Percentiles rank a stretch among this genome's conserved stretches.
phyloP scores from a whole-genome alignment of 1,140 invertebrate genomes.

The Cydia splendana region DNA sequence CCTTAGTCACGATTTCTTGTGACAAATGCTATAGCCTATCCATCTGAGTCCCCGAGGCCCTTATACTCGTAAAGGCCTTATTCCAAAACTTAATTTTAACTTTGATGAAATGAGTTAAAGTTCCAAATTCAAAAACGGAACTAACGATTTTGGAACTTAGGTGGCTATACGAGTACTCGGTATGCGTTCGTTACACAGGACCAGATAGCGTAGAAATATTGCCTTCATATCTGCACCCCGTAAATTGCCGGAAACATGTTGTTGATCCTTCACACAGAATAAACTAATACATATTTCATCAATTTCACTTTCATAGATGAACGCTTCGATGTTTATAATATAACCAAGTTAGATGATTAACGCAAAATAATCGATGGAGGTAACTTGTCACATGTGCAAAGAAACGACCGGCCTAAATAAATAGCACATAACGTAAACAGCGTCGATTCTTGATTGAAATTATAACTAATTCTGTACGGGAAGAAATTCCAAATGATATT shows the following conservation, averaged over 20 bases:
- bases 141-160: too few species aligned
- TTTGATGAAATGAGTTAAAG: too few species aligned
- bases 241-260: conserved; percentile 60
- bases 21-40: not conserved
- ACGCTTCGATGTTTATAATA: not conserved
- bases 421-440: too few species aligned
- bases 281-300: conserved; percentile 58
- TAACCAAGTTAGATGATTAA: not conserved
- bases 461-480: too few species aligned
- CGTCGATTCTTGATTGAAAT: too few species aligned
- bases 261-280: conserved; percentile 54
- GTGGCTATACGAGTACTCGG: not conserved
- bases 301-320: conserved; percentile 41
- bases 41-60: too few species aligned
- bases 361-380: not conserved
- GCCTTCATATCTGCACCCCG: conserved; percentile 54
- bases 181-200: not conserved
- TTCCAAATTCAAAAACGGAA: too few species aligned
- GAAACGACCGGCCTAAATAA: not conserved
- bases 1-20: too few species aligned
- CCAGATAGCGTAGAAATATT: conserved; percentile 58
- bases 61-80: not conserved
- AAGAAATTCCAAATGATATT: too few species aligned
- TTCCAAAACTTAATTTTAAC: too few species aligned
- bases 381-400: not conserved